Conservation (phyloP, 1,140 invertebrate species). For the Apis mellifera region DNA sequence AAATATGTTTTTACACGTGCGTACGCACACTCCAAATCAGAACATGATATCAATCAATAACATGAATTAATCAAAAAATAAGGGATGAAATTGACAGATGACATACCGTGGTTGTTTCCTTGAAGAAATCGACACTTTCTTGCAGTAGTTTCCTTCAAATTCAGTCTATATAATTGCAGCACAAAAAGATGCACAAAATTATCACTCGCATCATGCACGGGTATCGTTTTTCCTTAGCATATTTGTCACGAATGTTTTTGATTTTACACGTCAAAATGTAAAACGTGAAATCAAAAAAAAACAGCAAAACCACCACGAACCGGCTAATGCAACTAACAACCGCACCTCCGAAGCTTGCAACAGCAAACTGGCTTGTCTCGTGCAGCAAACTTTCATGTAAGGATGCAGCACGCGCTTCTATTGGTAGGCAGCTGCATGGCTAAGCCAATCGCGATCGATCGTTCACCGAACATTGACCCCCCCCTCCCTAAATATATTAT, state of each 20-base stretch:
- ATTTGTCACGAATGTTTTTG: background rate
- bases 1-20: background rate
- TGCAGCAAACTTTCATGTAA: slow-evolving; percentile 55
- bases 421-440: slow-evolving; percentile 23
- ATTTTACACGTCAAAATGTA: background rate
- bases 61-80: slow-evolving; percentile 18
- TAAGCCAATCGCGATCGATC: slow-evolving; percentile 56
- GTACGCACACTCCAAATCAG: slow-evolving; percentile 34
- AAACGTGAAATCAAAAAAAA: slow-evolving; percentile 7
- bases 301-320: slow-evolving; percentile 18
- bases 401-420: slow-evolving; percentile 26
- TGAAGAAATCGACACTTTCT: slow-evolving; percentile 24
- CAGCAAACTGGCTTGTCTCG: slow-evolving; percentile 52
- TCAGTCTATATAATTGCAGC: background rate
- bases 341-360: slow-evolving; percentile 55
- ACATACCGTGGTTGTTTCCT: slow-evolving; percentile 42
- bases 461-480: slow-evolving; percentile 61
- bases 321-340: slow-evolving; percentile 24
- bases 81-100: slow-evolving; percentile 31
- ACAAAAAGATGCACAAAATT: slow-evolving; percentile 29
- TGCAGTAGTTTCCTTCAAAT: background rate
- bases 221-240: background rate
- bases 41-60: slow-evolving; percentile 45
- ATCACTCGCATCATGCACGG: slow-evolving; percentile 25
- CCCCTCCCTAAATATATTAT: slow-evolving; percentile 7